Base-by-base conservation (phyloP, 2,797 vertebrate genomes). In the Gobio occitaniae region DNA sequence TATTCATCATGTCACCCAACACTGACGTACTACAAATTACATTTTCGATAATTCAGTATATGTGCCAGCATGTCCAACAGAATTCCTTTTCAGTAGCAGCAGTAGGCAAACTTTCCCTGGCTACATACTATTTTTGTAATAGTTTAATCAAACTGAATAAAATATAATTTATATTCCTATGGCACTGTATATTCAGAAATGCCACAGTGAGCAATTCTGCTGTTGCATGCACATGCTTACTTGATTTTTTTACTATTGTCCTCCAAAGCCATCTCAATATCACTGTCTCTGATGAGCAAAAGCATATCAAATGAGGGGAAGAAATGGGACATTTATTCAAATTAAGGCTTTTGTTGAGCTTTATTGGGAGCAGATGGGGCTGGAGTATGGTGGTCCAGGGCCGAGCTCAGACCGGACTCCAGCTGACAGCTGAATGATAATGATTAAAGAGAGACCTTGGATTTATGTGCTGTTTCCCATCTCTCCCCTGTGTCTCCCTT, bases 261-360 rank as follows among this genome's bases (percentile, higher is more conserved):
- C 36, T 83, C 59, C 66, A 68, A 47, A 29, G 50, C 78, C 78
- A n/a, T 36, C 52, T 47, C 61, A 56, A 81, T 83, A 82, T 65
- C 32, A 59, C 65, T 82, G 78, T 82, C 74, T n/a, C 86, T 86
- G 87, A 92, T 88, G 88, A 91, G 89, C 63, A 78, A 71, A 89
- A 80, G 89, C 88, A 88, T 91, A 92, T 90, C 11, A 86, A 88
- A 89, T 84, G 21, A 83, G 81, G 86, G 19, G 81, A 88, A 87
- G 84, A 44, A 89, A 88, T 88, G 90, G 88, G 88, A 93, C 94
- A 95, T 95, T 93, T 91, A 93, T 95, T 94, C 91, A 92, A 90
- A 94, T 95, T 94, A 95, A 89, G 50, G 89, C 68, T 88, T 90
- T 92, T 92, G 93, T 90, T 87, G 91, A 89, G 89, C 89, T 91